Conservation (phyloP, 2,113 vertebrate genomes). For the Rafetus swinhoei region DNA sequence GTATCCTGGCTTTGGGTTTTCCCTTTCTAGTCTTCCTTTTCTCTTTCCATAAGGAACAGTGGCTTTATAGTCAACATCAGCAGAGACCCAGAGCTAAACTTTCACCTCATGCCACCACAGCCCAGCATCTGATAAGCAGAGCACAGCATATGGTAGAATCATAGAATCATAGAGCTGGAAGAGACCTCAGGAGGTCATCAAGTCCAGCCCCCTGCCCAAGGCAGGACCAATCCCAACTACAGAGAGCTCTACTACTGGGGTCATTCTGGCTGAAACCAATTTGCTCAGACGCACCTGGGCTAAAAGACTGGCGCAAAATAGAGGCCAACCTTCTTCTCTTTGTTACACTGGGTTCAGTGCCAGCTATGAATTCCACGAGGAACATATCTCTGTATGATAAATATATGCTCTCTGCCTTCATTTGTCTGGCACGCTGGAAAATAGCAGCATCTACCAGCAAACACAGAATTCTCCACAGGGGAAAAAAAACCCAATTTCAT, state of each 20-base stretch:
- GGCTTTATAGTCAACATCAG: not conserved
- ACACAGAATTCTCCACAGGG: not conserved
- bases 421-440: not conserved
- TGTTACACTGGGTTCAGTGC: not conserved
- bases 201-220: too few species aligned
- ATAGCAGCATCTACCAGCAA: not conserved
- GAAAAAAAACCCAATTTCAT: not conserved
- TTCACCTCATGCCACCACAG: not conserved
- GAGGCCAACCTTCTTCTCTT: not conserved
- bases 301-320: not conserved
- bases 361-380: not conserved
- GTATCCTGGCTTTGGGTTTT: not conserved
- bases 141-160: not conserved
- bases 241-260: not conserved
- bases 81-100: not conserved
- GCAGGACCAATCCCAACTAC: not conserved
- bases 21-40: not conserved
- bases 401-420: not conserved
- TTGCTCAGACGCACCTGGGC: not conserved
- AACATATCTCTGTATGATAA: not conserved
- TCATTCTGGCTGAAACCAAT: not conserved
- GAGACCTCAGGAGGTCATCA: too few species aligned
- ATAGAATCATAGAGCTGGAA: too few species aligned
- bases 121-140: not conserved
- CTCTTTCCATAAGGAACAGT: not conserved